Evolutionary conservation across 2,797 vertebrate genomes (phyloP), one percentile per base, ranked within the genome.

Genomic region (Nothura maculosa): DNA sequence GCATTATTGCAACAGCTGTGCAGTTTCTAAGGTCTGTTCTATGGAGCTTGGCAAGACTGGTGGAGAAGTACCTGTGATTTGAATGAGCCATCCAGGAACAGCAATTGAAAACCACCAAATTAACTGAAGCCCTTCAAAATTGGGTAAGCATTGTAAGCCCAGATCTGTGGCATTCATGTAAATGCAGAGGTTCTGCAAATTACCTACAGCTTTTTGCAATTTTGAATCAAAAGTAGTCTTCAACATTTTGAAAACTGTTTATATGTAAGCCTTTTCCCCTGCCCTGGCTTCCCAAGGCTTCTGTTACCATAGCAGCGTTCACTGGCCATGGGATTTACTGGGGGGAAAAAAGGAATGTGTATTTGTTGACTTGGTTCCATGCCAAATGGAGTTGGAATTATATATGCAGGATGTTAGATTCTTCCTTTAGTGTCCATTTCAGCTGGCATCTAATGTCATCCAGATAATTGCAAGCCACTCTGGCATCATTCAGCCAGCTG

Each of bases 371-470:
- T 97, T 97, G 97, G 94, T 97, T 83, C 74, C n/a, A 12, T 95
- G 97, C 98, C 97, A 97, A 96, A 96, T 89, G 81, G 82, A 95
- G 93, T 93, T 96, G 95, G 96, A 96, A 97, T 97, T 97, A 95
- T 64, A 95, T 96, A 97, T 96, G 94, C 96, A 97, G 94, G 87
- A 96, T 94, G 86, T 92, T 95, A 88, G 91, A 62, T 93, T 96
- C 93, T 97, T 97, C 96, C 92, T 97, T 97, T 97, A 98, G 97
- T 97, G 98, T 98, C 97, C 98, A 97, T 98, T 98, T 98, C 97
- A 97, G 94, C 97, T 97, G 96, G 96, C 87, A 87, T 94, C 96
- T 97, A 95, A 97, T 97, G 96, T 97, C 96, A 97, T 96, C 90
- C 93, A 94, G 96, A 97, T 97, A 98, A 97, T 98, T 97, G 97